Base-by-base conservation (phyloP, 2,113 vertebrate genomes). In the Otolemur garnettii region DNA sequence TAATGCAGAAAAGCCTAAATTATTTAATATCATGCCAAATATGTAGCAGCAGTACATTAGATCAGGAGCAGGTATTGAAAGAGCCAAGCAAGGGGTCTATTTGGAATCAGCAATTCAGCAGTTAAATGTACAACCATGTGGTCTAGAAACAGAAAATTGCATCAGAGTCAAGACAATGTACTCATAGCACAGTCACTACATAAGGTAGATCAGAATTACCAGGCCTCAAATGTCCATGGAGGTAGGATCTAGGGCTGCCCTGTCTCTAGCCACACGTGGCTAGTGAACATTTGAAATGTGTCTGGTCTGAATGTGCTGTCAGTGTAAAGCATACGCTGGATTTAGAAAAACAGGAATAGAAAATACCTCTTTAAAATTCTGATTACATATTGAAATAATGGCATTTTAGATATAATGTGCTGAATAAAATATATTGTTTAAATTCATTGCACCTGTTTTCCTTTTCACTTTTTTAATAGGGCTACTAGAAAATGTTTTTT, bases 1-100 rank as follows among this genome's bases (percentile, higher is more conserved):
- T 19, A 87, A 86, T 82, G 45, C 15, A 78, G 28, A 82, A 45
- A 78, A 53, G 26, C n/a, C 75, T 90, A 86, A 92, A 90, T 75
- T 75, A 79, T 18, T 72, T 24, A 5, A 35, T n/a, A 6, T 35
- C 28, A 22, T 50, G 45, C 13, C 50, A 81, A 81, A 42, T 92
- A 64, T 3, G 9, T 35, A 64, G 22, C 53, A 89, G 21, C 14
- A 81, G 28, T 19, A 62, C 9, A 8, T 45, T 38, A 69, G 55
- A 21, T 68, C 53, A 53, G 6, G 21, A 82, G 14, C 30, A 24
- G 33, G 10, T 66, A 33, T 64, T 59, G 62, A 87, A 2, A 91
- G 50, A 66, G 33, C 17, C 15, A 90, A 35, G 18, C 11, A 72
- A 77, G 82, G 9, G 4, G 53, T 17, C 12, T 5, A 35, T 87